Evolutionary conservation across 2,888 invertebrate genomes (phyloP).

Genomic region (Drosophila meridiana): DNA sequence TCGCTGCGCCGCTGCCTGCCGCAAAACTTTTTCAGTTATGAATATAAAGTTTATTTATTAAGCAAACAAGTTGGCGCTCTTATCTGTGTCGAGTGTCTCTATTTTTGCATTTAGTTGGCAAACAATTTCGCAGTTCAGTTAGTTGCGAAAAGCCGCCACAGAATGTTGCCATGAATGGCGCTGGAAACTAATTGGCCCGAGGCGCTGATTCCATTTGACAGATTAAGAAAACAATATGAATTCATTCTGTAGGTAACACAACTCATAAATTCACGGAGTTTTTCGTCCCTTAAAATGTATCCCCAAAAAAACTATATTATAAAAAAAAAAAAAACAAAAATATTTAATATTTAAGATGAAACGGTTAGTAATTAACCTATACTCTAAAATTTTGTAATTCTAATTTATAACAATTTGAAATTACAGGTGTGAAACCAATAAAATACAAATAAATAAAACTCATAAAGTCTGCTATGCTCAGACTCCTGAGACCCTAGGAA

Average conservation of each 20-base stretch:
- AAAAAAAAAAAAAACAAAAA: no score
- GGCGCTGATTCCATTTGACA: conserved; percentile 5
- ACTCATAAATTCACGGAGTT: no score
- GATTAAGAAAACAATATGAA: conserved; percentile 21
- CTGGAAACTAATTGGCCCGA: conserved; percentile 51
- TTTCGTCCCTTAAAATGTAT: no score
- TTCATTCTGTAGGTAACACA: not conserved
- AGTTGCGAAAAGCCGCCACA: conserved; percentile 24
- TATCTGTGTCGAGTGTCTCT: conserved; percentile 63
- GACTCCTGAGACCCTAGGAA: not conserved
- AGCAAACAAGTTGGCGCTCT: conserved; percentile 77
- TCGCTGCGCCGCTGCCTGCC: conserved; percentile 43
- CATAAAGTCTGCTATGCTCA: not conserved
- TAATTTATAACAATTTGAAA: no score
- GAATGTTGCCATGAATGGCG: conserved; percentile 37
- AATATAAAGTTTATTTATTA: conserved; percentile 80
- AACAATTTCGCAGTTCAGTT: conserved; percentile 65
- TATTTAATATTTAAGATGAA: no score
- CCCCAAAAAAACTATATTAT: no score
- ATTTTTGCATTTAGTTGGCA: conserved; percentile 45
- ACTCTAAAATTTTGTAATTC: no score
- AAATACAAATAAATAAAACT: not conserved
- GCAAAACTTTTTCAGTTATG: conserved; percentile 77
- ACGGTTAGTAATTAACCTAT: no score
- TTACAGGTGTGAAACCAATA: no score